Percentiles rank a stretch among this genome's conserved stretches.
These are phyloP conservation scores for Lagopus leucura DNA, from an alignment of 2,113 vertebrate genomes.

Conservation along the genomic window DNA sequence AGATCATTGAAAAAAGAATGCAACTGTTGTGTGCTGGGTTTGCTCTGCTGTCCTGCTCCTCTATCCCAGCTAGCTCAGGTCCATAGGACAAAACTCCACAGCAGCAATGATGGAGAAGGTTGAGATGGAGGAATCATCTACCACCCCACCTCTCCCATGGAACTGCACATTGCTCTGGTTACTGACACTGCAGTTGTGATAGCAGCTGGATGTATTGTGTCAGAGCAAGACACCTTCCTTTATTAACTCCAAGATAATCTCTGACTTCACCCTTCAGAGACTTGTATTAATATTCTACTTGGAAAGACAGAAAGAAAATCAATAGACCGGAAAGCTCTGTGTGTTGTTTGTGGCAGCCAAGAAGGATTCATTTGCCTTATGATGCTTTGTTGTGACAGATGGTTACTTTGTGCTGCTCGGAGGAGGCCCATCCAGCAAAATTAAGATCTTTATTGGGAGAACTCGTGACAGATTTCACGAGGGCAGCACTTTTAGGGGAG, in stretches of 20 bases:
- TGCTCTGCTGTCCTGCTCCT: no score
- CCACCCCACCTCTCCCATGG: neutral
- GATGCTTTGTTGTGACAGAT: neutral
- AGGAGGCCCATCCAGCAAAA: neutral
- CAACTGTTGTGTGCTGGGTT: no score
- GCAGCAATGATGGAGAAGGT: neutral
- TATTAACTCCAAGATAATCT: neutral
- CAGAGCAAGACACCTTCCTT: neutral
- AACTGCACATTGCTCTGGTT: neutral
- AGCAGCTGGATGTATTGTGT: neutral
- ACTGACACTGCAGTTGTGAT: accelerated
- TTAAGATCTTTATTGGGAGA: neutral
- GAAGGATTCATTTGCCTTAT: slow-evolving; percentile 14
- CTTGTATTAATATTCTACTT: neutral
- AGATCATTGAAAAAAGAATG: no score
- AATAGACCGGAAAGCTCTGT: neutral
- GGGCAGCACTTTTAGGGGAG: neutral
- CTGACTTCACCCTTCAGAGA: slow-evolving; percentile 8
- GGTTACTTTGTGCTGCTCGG: neutral
- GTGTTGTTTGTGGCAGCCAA: slow-evolving; percentile 10
- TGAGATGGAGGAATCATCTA: neutral
- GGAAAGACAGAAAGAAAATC: slow-evolving; percentile 32
- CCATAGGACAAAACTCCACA: neutral
- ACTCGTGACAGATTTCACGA: neutral
- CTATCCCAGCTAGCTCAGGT: neutral